These are phyloP conservation scores for Laticauda laticaudata DNA, from an alignment of 2,113 vertebrate species.

Conservation along the genomic window DNA sequence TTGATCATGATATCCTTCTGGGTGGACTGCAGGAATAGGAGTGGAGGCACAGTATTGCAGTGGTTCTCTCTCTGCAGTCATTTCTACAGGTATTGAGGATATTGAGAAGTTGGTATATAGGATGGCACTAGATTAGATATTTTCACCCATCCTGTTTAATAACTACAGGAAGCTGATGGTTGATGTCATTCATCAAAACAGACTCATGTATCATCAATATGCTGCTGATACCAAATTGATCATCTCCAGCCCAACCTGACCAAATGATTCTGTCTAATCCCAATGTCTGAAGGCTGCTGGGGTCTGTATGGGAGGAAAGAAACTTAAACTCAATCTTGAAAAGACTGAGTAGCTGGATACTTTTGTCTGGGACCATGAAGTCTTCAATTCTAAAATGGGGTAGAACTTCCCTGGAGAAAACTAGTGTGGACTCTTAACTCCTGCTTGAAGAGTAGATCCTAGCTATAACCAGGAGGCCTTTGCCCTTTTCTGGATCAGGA, in stretches of 20 bases:
- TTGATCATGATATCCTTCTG: neutral
- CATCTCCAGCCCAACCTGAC: neutral
- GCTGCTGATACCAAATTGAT: neutral
- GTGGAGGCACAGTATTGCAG: neutral
- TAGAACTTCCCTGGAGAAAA: neutral
- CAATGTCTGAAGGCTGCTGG: neutral
- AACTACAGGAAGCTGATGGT: neutral
- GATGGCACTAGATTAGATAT: neutral
- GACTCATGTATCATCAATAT: neutral
- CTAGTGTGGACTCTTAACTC: neutral
- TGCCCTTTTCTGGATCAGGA: neutral
- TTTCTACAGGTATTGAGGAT: neutral
- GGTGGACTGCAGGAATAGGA: neutral
- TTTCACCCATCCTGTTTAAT: neutral
- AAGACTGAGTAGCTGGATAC: neutral
- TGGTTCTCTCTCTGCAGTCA: neutral
- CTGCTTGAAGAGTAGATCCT: neutral
- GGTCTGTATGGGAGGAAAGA: neutral
- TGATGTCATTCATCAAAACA: neutral
- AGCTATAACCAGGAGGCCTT: neutral
- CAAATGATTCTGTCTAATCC: neutral
- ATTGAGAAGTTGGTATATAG: neutral
- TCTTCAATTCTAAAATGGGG: neutral
- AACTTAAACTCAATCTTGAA: neutral
- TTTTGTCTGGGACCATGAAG: neutral